phyloP scores from a whole-genome alignment of 2,113 vertebrate species.

The Pterocles orientalis region DNA sequence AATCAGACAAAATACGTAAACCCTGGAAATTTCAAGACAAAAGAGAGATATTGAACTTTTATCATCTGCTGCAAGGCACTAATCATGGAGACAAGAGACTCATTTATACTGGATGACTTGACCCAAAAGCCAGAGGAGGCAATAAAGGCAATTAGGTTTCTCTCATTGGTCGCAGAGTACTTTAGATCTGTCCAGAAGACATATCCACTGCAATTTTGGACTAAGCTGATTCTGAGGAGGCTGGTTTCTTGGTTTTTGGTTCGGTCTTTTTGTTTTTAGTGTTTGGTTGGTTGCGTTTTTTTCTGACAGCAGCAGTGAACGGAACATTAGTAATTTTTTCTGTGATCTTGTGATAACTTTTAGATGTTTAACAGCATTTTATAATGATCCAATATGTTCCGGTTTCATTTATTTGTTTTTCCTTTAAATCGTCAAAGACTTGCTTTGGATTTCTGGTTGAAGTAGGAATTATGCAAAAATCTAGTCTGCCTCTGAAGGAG shows the following conservation, averaged over 20 bases:
- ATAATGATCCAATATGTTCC: background rate
- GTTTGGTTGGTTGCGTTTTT: background rate
- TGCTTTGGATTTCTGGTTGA: background rate
- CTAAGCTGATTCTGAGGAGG: background rate
- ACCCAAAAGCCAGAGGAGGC: background rate
- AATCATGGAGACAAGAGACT: background rate
- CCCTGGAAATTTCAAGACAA: slow-evolving; percentile 32
- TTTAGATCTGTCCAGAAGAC: background rate
- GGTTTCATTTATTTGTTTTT: background rate
- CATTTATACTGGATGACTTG: background rate
- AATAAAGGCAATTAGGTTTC: background rate
- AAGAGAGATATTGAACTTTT: slow-evolving; percentile 2
- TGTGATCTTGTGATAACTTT: background rate
- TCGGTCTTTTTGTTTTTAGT: too few species aligned
- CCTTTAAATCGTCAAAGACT: background rate
- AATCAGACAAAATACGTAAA: background rate
- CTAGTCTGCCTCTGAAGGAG: background rate
- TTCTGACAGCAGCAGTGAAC: background rate
- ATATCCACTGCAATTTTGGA: background rate
- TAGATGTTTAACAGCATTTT: background rate
- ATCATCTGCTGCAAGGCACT: slow-evolving; percentile 7
- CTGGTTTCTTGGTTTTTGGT: background rate
- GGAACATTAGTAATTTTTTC: background rate
- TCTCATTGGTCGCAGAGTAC: background rate
- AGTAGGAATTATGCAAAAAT: background rate